phyloP scores from a whole-genome alignment of 1,140 invertebrate genomes.

The Brachionus manjavacas region DNA sequence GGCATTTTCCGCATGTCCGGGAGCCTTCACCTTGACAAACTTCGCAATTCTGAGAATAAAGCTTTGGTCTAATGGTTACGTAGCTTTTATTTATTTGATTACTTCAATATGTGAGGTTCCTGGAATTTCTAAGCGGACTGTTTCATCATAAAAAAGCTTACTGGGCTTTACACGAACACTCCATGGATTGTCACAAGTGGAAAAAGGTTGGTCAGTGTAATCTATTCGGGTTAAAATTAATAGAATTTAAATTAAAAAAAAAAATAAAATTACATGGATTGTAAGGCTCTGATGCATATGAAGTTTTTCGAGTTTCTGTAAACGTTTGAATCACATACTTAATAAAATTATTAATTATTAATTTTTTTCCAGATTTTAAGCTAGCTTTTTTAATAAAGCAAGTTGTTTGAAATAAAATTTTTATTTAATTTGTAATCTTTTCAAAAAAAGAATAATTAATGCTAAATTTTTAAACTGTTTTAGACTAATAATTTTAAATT shows the following conservation, averaged over 20 bases:
- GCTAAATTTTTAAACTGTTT: too few relatives aligned
- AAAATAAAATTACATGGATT: background rate
- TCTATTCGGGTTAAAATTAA: background rate
- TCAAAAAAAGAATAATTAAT: too few relatives aligned
- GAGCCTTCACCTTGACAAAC: background rate
- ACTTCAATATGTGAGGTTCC: conserved; percentile 10
- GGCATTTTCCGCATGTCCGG: background rate
- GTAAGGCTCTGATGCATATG: background rate
- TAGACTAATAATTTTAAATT: too few relatives aligned
- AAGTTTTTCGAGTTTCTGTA: conserved; percentile 11
- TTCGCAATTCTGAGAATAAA: background rate
- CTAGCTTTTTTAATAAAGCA: background rate
- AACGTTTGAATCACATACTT: conserved; percentile 21
- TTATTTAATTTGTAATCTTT: too few relatives aligned
- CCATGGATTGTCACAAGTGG: background rate
- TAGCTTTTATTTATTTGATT: background rate
- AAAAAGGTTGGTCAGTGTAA: background rate
- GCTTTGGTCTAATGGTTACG: background rate
- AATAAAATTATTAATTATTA: background rate
- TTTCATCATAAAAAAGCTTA: conserved; percentile 8
- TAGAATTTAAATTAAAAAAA: background rate
- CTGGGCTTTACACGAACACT: background rate
- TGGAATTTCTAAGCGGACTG: background rate
- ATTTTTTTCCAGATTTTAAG: background rate
- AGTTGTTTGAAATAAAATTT: too few relatives aligned